phyloP scores from a whole-genome alignment of 1,140 invertebrate genomes.

The Ooceraea biroi region DNA sequence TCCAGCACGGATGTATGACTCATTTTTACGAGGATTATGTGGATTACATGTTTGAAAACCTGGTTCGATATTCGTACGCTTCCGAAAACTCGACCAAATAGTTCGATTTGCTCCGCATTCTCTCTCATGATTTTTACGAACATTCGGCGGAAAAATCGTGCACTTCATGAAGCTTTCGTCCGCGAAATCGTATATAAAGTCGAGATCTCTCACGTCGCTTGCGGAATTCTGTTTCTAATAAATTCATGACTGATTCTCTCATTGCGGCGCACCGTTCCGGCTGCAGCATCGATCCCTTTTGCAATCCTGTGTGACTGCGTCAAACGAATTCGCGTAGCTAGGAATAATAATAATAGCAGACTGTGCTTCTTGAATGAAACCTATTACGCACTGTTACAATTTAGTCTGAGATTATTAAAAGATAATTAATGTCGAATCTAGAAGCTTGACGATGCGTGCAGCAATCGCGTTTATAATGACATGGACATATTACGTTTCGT shows the following conservation, averaged over 20 bases:
- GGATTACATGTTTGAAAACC: not conserved
- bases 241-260: constrained; percentile 53
- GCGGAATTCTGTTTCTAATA: constrained; percentile 45
- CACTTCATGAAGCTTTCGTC: constrained; percentile 18
- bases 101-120: not conserved
- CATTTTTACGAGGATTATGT: not conserved
- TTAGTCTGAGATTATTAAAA: not conserved
- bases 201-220: not conserved
- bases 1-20: not conserved
- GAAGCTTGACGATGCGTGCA: not conserved
- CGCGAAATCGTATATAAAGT: not conserved
- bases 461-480: too few relatives aligned
- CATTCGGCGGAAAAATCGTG: constrained; percentile 11
- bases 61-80: not conserved
- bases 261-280: not conserved
- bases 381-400: not conserved
- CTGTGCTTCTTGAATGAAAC: not conserved
- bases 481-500: too few relatives aligned
- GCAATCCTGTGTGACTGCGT: not conserved
- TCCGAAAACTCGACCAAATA: not conserved
- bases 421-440: not conserved
- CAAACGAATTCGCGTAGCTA: not conserved
- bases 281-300: constrained; percentile 37
- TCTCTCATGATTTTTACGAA: constrained; percentile 13
- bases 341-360: too few relatives aligned